These are phyloP conservation scores for Catocala fraxini DNA, from an alignment of 2,888 invertebrate species.

Conservation along the genomic window DNA sequence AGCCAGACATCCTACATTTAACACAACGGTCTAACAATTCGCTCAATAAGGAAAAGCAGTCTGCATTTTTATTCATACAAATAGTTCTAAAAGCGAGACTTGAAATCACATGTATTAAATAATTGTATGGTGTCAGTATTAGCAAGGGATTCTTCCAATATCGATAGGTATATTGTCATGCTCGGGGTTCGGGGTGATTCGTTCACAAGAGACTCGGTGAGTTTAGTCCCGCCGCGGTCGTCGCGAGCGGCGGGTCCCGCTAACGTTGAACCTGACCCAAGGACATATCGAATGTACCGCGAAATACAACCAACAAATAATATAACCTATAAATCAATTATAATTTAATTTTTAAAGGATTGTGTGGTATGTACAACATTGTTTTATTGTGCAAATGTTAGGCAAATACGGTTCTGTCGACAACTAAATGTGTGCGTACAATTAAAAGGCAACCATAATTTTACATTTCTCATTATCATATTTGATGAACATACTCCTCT, in stretches of 20 bases:
- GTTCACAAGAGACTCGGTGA: constrained; percentile 3
- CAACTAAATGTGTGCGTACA: no score
- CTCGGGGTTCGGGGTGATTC: neutral
- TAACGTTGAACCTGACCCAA: neutral
- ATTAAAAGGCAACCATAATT: neutral
- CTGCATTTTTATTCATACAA: no score
- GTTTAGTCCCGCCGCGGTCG: constrained; percentile 81
- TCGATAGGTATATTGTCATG: constrained; percentile 10
- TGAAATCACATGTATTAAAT: constrained; percentile 1
- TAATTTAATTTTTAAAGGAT: no score
- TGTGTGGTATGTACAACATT: no score
- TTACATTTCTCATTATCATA: neutral
- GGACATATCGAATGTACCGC: constrained; percentile 7
- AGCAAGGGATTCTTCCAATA: constrained; percentile 13
- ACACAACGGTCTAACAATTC: no score
- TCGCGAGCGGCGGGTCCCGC: constrained; percentile 79
- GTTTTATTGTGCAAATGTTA: no score
- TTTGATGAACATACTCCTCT: neutral
- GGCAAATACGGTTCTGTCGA: no score
- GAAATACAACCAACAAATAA: constrained; percentile 1
- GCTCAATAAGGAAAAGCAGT: no score
- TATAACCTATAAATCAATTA: neutral
- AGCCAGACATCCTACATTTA: no score
- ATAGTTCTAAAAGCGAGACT: neutral
- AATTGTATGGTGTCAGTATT: constrained; percentile 5